phyloP scores from a whole-genome alignment of 2,113 vertebrate genomes.

The Stictonetta naevosa region DNA sequence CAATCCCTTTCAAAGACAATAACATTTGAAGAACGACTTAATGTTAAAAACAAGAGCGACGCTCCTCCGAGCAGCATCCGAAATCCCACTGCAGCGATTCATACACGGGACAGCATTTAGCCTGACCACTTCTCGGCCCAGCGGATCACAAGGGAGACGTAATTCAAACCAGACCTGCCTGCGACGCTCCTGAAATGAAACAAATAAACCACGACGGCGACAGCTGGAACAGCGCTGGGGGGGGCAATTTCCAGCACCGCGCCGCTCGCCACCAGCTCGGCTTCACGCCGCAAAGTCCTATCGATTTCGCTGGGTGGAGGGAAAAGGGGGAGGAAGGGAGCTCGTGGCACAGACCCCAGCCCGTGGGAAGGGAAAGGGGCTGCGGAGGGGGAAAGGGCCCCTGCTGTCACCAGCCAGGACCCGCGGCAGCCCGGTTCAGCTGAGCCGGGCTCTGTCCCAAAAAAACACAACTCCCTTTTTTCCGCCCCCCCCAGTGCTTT shows the following conservation, averaged over 20 bases:
- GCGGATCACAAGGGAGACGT: background rate
- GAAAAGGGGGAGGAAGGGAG: background rate
- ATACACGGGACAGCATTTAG: background rate
- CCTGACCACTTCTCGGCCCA: slow-evolving; percentile 1
- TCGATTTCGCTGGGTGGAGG: background rate
- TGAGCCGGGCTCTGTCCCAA: background rate
- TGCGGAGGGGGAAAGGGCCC: no score
- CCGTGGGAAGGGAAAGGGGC: background rate
- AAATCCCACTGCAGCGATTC: slow-evolving; percentile 24
- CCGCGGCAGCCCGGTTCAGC: background rate
- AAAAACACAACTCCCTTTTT: background rate
- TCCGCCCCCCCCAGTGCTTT: background rate
- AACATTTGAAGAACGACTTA: background rate
- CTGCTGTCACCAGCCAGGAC: accelerated
- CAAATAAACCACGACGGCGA: background rate
- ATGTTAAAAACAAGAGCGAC: background rate
- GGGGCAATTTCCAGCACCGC: background rate
- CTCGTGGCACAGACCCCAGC: background rate
- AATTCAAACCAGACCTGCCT: background rate
- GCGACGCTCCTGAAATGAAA: background rate
- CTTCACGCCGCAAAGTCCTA: background rate
- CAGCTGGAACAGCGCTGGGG: background rate
- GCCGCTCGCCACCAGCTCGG: accelerated
- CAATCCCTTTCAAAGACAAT: background rate
- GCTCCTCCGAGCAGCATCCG: background rate